Percentiles rank a stretch among this genome's conserved stretches.
These are phyloP conservation scores for Leiothrix lutea DNA, from an alignment of 2,113 vertebrate genomes.

Conservation along the genomic window DNA sequence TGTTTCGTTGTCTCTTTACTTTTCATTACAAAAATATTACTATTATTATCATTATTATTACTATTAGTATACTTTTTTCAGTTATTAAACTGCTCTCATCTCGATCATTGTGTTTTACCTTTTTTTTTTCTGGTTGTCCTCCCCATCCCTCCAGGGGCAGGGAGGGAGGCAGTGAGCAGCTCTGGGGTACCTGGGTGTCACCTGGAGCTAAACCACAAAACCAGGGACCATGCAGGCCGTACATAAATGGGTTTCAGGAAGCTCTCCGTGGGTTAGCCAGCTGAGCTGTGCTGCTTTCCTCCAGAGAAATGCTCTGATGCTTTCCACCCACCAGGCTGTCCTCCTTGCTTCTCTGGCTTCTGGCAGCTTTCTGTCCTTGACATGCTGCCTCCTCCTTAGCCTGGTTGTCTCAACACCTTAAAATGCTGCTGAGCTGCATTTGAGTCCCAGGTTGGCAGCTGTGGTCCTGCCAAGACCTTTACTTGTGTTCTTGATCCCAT, in stretches of 20 bases:
- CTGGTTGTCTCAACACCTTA: background rate
- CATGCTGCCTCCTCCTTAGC: background rate
- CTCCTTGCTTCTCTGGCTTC: background rate
- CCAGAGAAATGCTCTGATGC: background rate
- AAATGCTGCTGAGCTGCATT: background rate
- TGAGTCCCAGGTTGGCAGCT: background rate
- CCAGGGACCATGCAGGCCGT: background rate
- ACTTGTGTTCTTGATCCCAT: background rate
- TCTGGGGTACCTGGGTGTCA: background rate
- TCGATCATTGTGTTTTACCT: background rate
- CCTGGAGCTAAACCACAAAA: background rate
- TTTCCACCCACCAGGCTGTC: rapidly evolving
- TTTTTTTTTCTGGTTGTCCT: background rate
- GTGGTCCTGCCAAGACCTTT: background rate
- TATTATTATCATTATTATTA: background rate
- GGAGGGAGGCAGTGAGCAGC: background rate
- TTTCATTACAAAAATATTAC: background rate
- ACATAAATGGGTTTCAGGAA: background rate
- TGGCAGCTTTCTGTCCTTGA: background rate
- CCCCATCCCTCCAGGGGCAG: background rate
- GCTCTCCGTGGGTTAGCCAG: background rate
- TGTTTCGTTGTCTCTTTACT: background rate
- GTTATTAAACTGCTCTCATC: background rate
- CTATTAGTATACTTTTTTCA: background rate
- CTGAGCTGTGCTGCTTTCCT: background rate